Conservation (phyloP, 2,113 vertebrate genomes). For the Lepus timidus region DNA sequence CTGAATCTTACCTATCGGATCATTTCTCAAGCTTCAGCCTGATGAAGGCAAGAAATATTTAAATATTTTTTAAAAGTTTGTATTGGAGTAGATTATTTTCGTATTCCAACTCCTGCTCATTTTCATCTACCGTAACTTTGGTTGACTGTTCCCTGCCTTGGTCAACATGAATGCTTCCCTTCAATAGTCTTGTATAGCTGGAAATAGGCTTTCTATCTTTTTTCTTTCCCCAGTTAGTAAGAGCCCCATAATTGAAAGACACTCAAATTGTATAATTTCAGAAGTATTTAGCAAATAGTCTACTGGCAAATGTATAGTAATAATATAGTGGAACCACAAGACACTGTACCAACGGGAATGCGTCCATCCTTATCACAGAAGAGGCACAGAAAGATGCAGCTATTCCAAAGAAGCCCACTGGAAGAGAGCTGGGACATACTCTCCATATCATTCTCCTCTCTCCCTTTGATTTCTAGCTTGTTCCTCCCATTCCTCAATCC, state of each 20-base stretch:
- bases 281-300: neutral
- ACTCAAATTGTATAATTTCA: neutral
- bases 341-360: neutral
- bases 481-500: neutral
- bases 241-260: neutral
- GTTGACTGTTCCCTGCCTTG: neutral
- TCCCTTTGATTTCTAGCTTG: neutral
- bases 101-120: neutral
- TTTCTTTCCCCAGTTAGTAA: neutral
- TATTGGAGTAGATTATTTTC: neutral
- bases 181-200: neutral
- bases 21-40: neutral
- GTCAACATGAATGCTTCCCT: neutral
- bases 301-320: neutral
- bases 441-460: neutral
- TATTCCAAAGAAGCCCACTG: rapidly evolving
- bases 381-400: neutral
- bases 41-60: neutral
- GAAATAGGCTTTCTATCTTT: neutral
- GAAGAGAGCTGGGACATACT: neutral
- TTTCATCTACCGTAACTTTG: neutral
- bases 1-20: neutral
- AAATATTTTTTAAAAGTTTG: neutral
- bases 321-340: neutral
- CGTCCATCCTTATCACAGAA: neutral